A percentile compares a stretch with the other conserved stretches of the same genome.
Evolutionary conservation across 2,888 invertebrate species (phyloP).

Genomic region (Actias luna): DNA sequence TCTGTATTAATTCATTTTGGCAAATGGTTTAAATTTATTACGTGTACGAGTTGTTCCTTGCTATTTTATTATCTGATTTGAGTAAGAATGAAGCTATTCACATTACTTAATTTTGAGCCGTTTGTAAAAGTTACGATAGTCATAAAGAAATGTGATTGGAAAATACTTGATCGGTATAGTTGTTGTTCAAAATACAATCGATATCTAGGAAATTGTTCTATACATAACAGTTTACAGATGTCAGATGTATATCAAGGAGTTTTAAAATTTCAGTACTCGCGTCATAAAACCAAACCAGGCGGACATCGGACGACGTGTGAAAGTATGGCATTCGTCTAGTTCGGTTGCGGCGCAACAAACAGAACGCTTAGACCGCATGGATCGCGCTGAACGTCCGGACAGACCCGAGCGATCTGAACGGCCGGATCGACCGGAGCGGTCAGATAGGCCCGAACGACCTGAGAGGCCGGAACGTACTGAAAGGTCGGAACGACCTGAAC

Average conservation of each 20-base stretch:
- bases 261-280: conserved; percentile 86
- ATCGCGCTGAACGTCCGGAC: conserved; percentile 47
- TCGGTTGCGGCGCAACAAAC: conserved; percentile 51
- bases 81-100: too few species aligned
- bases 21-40: too few species aligned
- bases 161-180: not conserved
- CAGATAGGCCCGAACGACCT: conserved; percentile 37
- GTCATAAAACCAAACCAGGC: conserved; percentile 96
- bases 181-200: too few species aligned
- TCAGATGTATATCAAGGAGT: not conserved
- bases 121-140: too few species aligned
- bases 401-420: conserved; percentile 54
- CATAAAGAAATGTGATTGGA: too few species aligned
- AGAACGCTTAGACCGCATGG: conserved; percentile 43
- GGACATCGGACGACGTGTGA: conserved; percentile 93
- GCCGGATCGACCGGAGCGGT: conserved; percentile 51
- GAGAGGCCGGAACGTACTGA: conserved; percentile 47
- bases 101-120: too few species aligned
- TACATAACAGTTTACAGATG: not conserved
- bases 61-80: too few species aligned
- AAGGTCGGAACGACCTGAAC: conserved; percentile 37
- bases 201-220: not conserved
- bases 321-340: conserved; percentile 83
- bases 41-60: too few species aligned
- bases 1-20: too few species aligned